These are phyloP conservation scores for Lasioglossum villosulum DNA, from an alignment of 2,888 invertebrate species.

Conservation along the genomic window DNA sequence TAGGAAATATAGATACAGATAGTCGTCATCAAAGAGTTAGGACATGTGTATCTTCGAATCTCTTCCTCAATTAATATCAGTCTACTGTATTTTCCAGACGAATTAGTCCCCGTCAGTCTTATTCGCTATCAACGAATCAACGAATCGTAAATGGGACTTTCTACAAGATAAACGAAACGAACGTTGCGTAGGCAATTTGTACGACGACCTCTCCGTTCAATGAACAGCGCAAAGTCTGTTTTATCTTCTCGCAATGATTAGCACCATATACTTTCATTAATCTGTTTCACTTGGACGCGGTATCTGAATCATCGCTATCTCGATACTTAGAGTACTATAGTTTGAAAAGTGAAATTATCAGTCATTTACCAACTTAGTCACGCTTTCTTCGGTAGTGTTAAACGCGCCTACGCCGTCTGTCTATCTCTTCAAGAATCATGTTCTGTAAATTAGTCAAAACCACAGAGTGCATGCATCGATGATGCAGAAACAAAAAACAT, in stretches of 20 bases:
- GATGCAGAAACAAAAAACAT: background rate
- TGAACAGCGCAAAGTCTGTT: background rate
- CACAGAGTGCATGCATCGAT: background rate
- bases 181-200: background rate
- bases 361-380: slow-evolving; percentile 8
- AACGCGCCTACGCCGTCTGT: background rate
- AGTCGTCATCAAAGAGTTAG: background rate
- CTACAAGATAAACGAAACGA: background rate
- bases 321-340: background rate
- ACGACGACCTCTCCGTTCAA: background rate
- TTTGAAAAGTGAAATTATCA: slow-evolving; percentile 11
- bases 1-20: too few relatives aligned
- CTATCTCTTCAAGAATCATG: background rate
- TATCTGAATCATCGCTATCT: background rate
- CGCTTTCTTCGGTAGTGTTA: slow-evolving; percentile 13
- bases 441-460: background rate
- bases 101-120: background rate
- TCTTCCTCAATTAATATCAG: background rate
- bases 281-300: background rate
- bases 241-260: background rate
- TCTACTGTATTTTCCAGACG: background rate
- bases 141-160: background rate
- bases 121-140: background rate
- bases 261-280: background rate
- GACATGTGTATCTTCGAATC: background rate